Conservation (phyloP, 2,797 vertebrate genomes). For the Macroramphosus scolopax region DNA sequence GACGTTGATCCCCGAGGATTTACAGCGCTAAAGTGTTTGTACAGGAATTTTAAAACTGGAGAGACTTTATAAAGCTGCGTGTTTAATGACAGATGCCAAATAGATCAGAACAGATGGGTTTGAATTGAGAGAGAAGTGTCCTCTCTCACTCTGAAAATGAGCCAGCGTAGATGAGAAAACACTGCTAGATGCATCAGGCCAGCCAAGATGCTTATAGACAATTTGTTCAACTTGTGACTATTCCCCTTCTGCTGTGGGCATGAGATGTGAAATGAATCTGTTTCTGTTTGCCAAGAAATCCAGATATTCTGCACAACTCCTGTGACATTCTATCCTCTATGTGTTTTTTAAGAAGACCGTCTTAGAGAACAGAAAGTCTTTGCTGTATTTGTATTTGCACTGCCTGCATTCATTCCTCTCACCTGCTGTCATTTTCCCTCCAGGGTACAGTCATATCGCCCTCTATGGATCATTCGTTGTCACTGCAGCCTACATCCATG, state of each 20-base stretch:
- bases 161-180: conserved; percentile 35
- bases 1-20: conserved; percentile 35
- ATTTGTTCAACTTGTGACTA: conserved; percentile 38
- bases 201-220: conserved; percentile 38
- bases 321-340: background rate
- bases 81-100: conserved; percentile 69
- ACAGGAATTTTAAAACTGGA: conserved; percentile 44
- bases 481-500: conserved; percentile 94
- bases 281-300: too few species aligned
- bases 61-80: conserved; percentile 58
- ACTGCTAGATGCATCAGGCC: too few species aligned
- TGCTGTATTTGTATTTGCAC: background rate
- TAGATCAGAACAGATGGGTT: conserved; percentile 61
- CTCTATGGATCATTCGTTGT: conserved; percentile 97
- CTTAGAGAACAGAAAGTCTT: background rate
- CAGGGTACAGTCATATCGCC: conserved; percentile 97
- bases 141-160: conserved; percentile 36
- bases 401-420: conserved; percentile 11
- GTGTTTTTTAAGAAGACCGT: background rate
- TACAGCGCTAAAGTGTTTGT: conserved; percentile 36
- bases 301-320: conserved; percentile 2
- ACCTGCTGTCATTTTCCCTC: conserved; percentile 43
- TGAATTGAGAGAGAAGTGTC: conserved; percentile 33
- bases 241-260: conserved; percentile 30
- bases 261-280: too few species aligned